Conservation (phyloP, 37 sponge, comb jelly and placozoan genomes). For the Aplysina aerophoba region DNA sequence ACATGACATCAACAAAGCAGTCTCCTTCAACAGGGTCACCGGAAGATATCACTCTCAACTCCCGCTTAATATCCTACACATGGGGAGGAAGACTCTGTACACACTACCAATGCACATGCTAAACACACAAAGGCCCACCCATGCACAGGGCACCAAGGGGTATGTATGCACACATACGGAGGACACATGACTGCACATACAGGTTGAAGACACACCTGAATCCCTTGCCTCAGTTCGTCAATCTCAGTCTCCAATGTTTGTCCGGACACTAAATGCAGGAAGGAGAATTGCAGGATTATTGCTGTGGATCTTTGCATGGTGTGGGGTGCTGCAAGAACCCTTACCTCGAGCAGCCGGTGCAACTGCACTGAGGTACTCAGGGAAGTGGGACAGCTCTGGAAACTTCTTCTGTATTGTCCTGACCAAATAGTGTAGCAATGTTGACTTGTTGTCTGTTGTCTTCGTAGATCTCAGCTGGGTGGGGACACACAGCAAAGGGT, state of each 20-base stretch:
- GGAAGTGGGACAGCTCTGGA: constrained; percentile 56
- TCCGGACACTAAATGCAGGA: constrained; percentile 85
- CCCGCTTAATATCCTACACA: constrained; percentile 48
- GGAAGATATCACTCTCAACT: constrained; percentile 34
- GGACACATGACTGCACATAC: neutral
- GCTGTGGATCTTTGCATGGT: neutral
- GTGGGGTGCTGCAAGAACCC: neutral
- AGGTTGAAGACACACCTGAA: constrained; percentile 44
- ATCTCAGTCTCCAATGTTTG: constrained; percentile 76
- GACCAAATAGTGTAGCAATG: constrained; percentile 76
- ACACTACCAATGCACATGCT: no score
- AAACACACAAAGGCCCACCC: no score
- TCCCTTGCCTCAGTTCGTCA: constrained; percentile 57
- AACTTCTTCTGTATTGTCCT: constrained; percentile 68
- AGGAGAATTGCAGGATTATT: constrained; percentile 3
- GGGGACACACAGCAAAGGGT: neutral
- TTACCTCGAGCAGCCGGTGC: constrained; percentile 72
- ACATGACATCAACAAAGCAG: constrained; percentile 65
- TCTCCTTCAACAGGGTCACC: constrained; percentile 50
- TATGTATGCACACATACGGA: no score
- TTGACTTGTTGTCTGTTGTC: constrained; percentile 73
- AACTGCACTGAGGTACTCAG: constrained; percentile 44
- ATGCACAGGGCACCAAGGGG: no score
- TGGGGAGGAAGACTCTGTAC: no score
- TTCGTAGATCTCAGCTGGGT: constrained; percentile 60